These are phyloP conservation scores for Phyllostomus discolor DNA, from an alignment of 2,113 vertebrate species.

Conservation along the genomic window DNA sequence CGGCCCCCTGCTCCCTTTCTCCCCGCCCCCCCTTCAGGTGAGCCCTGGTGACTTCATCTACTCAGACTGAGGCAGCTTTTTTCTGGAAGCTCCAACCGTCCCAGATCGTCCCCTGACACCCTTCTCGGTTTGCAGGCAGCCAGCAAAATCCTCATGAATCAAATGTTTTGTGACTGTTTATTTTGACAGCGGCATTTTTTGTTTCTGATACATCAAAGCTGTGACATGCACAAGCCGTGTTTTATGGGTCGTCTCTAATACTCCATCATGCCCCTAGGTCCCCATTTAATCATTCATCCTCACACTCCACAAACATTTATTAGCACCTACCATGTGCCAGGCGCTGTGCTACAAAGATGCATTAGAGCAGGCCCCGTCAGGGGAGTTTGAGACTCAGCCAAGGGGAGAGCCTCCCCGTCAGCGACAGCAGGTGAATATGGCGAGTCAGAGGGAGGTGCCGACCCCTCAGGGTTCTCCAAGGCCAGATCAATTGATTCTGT, in stretches of 20 bases:
- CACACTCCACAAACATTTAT: not conserved
- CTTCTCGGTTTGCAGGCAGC: not conserved
- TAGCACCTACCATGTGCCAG: not conserved
- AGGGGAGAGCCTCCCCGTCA: not conserved
- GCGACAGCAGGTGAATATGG: not conserved
- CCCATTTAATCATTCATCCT: not conserved
- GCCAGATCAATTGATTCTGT: not conserved
- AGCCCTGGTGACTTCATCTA: not conserved
- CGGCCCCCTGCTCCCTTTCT: not conserved
- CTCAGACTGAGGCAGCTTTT: not conserved
- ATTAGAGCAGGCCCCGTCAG: not conserved
- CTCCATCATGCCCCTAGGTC: not conserved
- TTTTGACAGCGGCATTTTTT: slow-evolving; percentile 15
- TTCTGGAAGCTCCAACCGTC: not conserved
- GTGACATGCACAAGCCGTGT: not conserved
- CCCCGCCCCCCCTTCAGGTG: not conserved
- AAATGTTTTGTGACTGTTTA: not conserved
- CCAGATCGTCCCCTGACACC: not conserved
- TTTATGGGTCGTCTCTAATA: not conserved
- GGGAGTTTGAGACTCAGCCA: not conserved
- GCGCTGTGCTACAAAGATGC: not conserved
- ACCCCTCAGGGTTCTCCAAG: not conserved
- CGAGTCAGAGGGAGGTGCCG: not conserved
- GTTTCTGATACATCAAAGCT: not conserved
- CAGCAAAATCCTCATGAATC: slow-evolving; percentile 23